Conservation (phyloP, 1,140 invertebrate genomes). For the Alviniconcha marisindica region DNA sequence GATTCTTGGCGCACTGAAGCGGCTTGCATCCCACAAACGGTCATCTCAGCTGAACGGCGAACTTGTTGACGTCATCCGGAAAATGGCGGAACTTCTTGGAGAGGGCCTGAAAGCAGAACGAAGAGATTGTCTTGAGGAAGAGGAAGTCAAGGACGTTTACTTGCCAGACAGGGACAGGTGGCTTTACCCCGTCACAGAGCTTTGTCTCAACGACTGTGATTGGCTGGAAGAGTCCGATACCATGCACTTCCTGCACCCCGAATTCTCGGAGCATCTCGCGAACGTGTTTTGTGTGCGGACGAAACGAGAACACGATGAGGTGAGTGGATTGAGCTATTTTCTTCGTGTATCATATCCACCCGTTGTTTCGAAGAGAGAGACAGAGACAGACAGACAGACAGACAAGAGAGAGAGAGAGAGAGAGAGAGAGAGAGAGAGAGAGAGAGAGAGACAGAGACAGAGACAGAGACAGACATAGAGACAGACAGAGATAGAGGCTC, state of each 20-base stretch:
- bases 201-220: constrained; percentile 56
- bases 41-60: neutral
- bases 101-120: neutral
- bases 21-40: neutral
- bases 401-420: constrained; percentile 6
- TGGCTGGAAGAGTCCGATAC: constrained; percentile 22
- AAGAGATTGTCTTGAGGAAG: neutral
- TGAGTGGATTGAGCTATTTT: too few relatives aligned
- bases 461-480: neutral
- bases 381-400: constrained; percentile 28
- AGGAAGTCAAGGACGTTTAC: neutral
- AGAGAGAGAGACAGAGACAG: constrained; percentile 29
- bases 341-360: too few relatives aligned
- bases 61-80: neutral
- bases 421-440: constrained; percentile 30
- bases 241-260: constrained; percentile 50
- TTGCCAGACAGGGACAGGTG: constrained; percentile 47
- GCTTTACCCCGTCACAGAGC: constrained; percentile 18
- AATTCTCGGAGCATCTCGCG: constrained; percentile 47
- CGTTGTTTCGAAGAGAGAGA: constrained; percentile 18
- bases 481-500: too few relatives aligned
- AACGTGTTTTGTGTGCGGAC: constrained; percentile 50
- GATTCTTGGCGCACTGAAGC: constrained; percentile 27
- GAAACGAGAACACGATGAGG: constrained; percentile 47
- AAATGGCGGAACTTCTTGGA: neutral